These are phyloP conservation scores for Musca domestica DNA, from an alignment of 1,140 invertebrate species.

Conservation along the genomic window DNA sequence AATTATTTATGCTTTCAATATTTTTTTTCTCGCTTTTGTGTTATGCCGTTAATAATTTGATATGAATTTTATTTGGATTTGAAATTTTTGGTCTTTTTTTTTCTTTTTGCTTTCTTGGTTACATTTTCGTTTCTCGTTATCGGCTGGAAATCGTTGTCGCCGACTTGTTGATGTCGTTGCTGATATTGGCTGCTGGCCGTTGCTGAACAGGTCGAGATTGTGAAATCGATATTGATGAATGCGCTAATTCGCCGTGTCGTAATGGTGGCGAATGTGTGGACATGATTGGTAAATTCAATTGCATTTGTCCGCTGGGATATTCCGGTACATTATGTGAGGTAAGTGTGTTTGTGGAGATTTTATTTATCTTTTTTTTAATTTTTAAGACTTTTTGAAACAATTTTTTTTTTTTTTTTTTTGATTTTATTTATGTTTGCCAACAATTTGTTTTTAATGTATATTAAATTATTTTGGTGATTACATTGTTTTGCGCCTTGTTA, in stretches of 20 bases:
- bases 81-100: constrained; percentile 14
- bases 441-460: neutral
- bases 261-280: constrained; percentile 78
- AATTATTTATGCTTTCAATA: constrained; percentile 24
- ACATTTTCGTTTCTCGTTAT: constrained; percentile 26
- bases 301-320: constrained; percentile 77
- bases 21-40: neutral
- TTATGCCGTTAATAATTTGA: no score
- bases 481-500: neutral
- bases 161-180: neutral
- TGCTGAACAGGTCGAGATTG: constrained; percentile 61
- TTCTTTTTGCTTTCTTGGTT: neutral
- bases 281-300: constrained; percentile 67
- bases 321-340: constrained; percentile 74
- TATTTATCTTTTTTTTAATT: constrained; percentile 50
- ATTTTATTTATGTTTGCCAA: constrained; percentile 26
- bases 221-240: constrained; percentile 70
- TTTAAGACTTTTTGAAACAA: no score
- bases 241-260: constrained; percentile 69
- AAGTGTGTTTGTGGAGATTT: constrained; percentile 29
- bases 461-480: neutral
- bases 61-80: constrained; percentile 8
- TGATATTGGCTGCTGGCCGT: neutral
- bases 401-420: no score
- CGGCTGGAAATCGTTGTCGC: neutral